These are phyloP conservation scores for Lophius piscatorius DNA, from an alignment of 2,113 vertebrate species.

Conservation along the genomic window DNA sequence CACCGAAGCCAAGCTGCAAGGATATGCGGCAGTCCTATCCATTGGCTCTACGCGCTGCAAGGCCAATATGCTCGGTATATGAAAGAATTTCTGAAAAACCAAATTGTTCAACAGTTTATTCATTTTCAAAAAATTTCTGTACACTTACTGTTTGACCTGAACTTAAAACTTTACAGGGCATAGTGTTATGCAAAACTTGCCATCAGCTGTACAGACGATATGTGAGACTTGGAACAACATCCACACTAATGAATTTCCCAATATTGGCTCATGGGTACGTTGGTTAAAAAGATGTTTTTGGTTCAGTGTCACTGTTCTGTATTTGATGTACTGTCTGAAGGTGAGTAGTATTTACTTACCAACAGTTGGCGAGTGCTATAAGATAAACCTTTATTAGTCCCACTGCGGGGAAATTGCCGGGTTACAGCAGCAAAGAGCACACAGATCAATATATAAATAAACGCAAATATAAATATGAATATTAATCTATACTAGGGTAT, in stretches of 20 bases:
- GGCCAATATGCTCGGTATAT: slow-evolving; percentile 88
- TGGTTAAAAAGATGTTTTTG: not conserved
- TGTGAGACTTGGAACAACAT: slow-evolving; percentile 97
- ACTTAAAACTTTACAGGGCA: slow-evolving; percentile 80
- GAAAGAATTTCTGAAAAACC: not conserved
- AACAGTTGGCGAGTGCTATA: too few species aligned
- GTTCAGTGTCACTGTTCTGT: too few species aligned
- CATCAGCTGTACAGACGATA: slow-evolving; percentile 88
- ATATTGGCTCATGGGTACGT: slow-evolving; percentile 96
- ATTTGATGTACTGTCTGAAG: too few species aligned
- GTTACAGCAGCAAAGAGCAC: too few species aligned
- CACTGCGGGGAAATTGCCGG: too few species aligned
- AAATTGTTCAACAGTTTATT: not conserved
- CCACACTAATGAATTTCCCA: slow-evolving; percentile 97
- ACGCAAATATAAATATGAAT: too few species aligned
- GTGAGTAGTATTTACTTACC: too few species aligned
- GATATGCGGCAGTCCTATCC: slow-evolving; percentile 92
- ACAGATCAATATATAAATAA: too few species aligned
- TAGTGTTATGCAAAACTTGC: slow-evolving; percentile 91
- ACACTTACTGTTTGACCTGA: not conserved
- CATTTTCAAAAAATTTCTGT: not conserved
- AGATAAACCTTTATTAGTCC: too few species aligned
- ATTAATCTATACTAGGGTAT: too few species aligned
- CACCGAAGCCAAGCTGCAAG: slow-evolving; percentile 89
- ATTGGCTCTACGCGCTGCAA: slow-evolving; percentile 94